Base-by-base conservation (phyloP, 2,888 invertebrate genomes). In the Erynnis tages region DNA sequence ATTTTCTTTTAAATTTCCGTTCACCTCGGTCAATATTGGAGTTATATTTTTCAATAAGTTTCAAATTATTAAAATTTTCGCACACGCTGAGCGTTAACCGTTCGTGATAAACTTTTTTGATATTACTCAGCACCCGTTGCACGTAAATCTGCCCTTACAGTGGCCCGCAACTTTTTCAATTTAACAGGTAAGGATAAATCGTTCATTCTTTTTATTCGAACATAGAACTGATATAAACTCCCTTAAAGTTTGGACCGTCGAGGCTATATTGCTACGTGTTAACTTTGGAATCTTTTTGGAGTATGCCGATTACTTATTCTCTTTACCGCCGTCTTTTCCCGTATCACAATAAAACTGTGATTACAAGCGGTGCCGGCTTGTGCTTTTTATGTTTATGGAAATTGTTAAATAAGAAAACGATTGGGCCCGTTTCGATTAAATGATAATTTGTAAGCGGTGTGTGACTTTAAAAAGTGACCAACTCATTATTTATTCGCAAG, bases 171-270 rank as follows among this genome's bases (percentile, higher is more conserved):
- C 88, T 89, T 89, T 89, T 89, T 89, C 88, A 88, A 89, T 89
- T 89, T 87, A 87, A 89, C 87, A 86, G 86, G 86, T 87, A 84
- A 82, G 85, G 82, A 88, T 87, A 89, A 88, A 88, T 86, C 86
- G 84, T 86, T 84, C 80, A 83, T 83, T 85, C 85, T 87, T 86
- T 86, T 86, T 87, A 88, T 85, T 86, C 83, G 82, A 82, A 83
- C 85, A 84, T 81, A 80, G 82, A 85, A 83, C 82, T 82, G 79
- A 84, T 82, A 86, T 83, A 85, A 83, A 84, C 81, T 84, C 76
- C 72, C 64, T 64, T 70, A 75, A 83, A 82, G 69, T 82, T 84
- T 66, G 66, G 69, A 67, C 72, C 65, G 11, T 16, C 16, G 19
- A 50, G 35, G 35, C 35, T 44, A 52, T 44, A 50, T 50, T 43